These are phyloP conservation scores for Amitus sp. DNA, from an alignment of 2,888 invertebrate genomes.

Conservation along the genomic window DNA sequence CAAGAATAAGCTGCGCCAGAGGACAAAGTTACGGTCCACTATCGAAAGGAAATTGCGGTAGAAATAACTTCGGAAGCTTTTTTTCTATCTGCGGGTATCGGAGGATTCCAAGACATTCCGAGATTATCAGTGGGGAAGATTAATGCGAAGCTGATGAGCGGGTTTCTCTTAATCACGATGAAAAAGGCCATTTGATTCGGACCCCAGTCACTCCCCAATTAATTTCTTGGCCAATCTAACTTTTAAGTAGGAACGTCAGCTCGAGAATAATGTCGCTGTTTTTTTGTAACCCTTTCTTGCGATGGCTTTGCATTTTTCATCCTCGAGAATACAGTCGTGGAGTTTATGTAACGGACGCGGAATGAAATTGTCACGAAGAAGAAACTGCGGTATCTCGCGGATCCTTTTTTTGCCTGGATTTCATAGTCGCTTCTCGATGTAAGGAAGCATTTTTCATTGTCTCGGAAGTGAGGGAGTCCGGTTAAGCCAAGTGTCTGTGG, in stretches of 20 bases:
- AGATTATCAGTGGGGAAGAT: not conserved
- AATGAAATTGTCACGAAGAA: not conserved
- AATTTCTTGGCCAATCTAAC: not conserved
- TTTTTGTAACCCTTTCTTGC: not conserved
- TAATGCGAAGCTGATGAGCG: not conserved
- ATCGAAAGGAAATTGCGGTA: not conserved
- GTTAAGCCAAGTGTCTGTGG: conserved; percentile 3
- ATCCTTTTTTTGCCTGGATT: not conserved
- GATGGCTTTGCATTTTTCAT: not conserved
- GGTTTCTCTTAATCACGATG: not conserved
- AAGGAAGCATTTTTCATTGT: conserved; percentile 7
- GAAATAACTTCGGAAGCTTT: too few relatives aligned
- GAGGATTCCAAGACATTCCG: not conserved
- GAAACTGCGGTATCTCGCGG: not conserved
- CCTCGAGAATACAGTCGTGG: not conserved
- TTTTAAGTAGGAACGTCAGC: not conserved
- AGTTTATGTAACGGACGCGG: not conserved
- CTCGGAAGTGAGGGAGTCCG: not conserved
- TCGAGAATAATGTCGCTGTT: not conserved
- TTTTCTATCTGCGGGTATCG: too few relatives aligned
- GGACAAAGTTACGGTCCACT: not conserved
- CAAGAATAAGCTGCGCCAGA: not conserved
- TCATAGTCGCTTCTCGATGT: not conserved
- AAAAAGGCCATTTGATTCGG: not conserved
- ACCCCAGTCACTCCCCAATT: not conserved